phyloP scores from a whole-genome alignment of 1,140 invertebrate species.

The Agrypnia vestita region DNA sequence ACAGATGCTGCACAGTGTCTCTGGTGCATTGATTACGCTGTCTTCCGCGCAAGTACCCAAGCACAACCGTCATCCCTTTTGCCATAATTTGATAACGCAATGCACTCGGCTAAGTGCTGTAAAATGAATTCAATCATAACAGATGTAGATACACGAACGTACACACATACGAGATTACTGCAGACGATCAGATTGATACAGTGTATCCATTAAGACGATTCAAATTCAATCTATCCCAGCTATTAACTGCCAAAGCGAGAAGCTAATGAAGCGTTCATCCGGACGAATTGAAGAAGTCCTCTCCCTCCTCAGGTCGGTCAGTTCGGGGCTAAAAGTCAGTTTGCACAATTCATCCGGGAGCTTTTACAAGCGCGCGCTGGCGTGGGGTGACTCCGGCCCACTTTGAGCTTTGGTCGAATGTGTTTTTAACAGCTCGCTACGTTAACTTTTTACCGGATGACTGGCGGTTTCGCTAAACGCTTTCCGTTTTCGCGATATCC shows the following conservation, averaged over 20 bases:
- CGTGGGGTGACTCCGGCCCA: conserved; percentile 30
- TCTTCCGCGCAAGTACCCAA: too few relatives aligned
- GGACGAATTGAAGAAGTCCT: conserved; percentile 35
- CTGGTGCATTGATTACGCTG: too few relatives aligned
- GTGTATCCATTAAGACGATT: conserved; percentile 29
- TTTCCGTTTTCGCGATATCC: conserved; percentile 2
- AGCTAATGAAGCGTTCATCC: conserved; percentile 47
- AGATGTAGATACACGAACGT: background rate
- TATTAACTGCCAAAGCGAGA: conserved; percentile 29
- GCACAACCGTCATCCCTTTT: too few relatives aligned
- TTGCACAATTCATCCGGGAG: conserved; percentile 35
- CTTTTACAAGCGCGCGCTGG: conserved; percentile 36
- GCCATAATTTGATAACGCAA: background rate
- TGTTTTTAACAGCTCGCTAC: conserved; percentile 59
- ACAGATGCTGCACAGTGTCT: too few relatives aligned
- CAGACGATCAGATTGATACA: background rate
- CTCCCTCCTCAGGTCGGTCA: conserved; percentile 39
- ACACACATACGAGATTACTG: background rate
- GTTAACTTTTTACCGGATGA: conserved; percentile 55
- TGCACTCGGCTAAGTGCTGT: background rate
- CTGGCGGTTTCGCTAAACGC: conserved; percentile 45
- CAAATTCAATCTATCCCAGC: conserved; percentile 45
- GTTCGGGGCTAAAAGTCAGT: conserved; percentile 32
- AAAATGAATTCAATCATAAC: background rate
- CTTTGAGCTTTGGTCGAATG: conserved; percentile 32